Percentiles rank a stretch among this genome's conserved stretches.
Evolutionary conservation across 92 coral and sea anemone genomes (phyloP).

Genomic region (Montipora capitata): DNA sequence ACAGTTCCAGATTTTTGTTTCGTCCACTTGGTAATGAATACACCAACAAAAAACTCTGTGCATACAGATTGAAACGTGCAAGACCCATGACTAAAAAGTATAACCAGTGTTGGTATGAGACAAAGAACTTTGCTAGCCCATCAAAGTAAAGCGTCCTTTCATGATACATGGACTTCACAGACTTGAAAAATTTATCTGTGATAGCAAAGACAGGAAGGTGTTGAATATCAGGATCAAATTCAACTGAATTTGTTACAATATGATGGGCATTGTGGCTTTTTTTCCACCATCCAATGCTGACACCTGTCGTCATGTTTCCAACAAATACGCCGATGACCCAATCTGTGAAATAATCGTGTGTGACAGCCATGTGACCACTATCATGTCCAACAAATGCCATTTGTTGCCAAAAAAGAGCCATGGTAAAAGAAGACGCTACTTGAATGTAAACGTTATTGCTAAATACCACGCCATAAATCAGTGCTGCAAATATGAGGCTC

Average conservation of each 20-base stretch:
- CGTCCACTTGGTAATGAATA: slow-evolving; percentile 75
- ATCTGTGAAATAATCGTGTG: slow-evolving; percentile 84
- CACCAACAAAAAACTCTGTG: slow-evolving; percentile 90
- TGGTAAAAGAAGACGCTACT: slow-evolving; percentile 76
- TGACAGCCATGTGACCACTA: slow-evolving; percentile 92
- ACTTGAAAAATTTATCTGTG: slow-evolving; percentile 97
- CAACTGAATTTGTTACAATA: slow-evolving; percentile 97
- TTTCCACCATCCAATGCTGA: slow-evolving; percentile 99
- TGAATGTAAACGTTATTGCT: slow-evolving; percentile 77
- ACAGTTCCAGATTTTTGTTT: slow-evolving; percentile 72
- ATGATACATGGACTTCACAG: slow-evolving; percentile 90
- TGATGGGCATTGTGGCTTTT: slow-evolving; percentile 98
- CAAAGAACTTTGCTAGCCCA: slow-evolving; percentile 88
- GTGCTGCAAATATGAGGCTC: slow-evolving; percentile 63
- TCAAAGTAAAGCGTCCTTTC: slow-evolving; percentile 86
- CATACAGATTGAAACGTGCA: slow-evolving; percentile 93
- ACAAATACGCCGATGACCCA: slow-evolving; percentile 86
- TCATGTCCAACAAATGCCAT: slow-evolving; percentile 98
- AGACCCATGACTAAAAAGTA: slow-evolving; percentile 95
- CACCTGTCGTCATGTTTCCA: slow-evolving; percentile 94
- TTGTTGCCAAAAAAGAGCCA: slow-evolving; percentile 99
- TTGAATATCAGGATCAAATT: slow-evolving; percentile 98
- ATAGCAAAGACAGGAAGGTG: slow-evolving; percentile 97
- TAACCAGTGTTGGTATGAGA: slow-evolving; percentile 88
- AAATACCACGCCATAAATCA: slow-evolving; percentile 88